A percentile compares a stretch with the other conserved stretches of the same genome.
phyloP scores from a whole-genome alignment of 2,888 invertebrate species.

The Elysia crispata region DNA sequence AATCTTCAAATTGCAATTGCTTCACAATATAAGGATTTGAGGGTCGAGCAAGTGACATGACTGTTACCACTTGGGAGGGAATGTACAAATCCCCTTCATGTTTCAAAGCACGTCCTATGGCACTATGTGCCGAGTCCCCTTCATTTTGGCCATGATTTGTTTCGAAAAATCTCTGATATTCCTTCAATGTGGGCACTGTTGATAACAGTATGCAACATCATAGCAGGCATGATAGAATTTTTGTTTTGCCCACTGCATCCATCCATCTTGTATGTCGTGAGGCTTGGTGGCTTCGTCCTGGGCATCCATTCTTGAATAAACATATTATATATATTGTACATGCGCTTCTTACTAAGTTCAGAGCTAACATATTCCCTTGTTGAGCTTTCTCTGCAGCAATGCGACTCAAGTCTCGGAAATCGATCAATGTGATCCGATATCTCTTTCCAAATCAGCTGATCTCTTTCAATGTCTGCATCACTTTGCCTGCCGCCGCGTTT shows the following conservation, averaged over 20 bases:
- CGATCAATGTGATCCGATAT: no score
- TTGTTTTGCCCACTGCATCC: conserved; percentile 24
- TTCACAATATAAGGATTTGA: not conserved
- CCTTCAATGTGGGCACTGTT: not conserved
- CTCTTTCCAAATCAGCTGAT: no score
- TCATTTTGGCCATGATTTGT: conserved; percentile 13
- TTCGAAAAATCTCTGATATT: not conserved
- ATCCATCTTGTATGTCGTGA: not conserved
- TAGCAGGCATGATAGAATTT: not conserved
- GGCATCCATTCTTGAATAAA: no score
- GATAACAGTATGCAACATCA: conserved; percentile 11
- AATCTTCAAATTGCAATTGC: not conserved
- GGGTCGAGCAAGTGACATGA: not conserved
- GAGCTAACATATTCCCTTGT: no score
- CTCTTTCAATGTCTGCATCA: no score
- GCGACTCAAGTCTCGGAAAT: no score
- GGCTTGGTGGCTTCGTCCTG: no score
- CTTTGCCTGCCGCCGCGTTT: no score
- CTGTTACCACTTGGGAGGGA: not conserved
- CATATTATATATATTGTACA: no score
- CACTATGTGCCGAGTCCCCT: conserved; percentile 15
- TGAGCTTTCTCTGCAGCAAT: no score
- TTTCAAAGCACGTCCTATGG: not conserved
- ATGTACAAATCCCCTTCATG: not conserved
- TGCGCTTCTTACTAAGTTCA: no score